phyloP scores from a whole-genome alignment of 2,888 invertebrate genomes.

The Sialis lutaria region DNA sequence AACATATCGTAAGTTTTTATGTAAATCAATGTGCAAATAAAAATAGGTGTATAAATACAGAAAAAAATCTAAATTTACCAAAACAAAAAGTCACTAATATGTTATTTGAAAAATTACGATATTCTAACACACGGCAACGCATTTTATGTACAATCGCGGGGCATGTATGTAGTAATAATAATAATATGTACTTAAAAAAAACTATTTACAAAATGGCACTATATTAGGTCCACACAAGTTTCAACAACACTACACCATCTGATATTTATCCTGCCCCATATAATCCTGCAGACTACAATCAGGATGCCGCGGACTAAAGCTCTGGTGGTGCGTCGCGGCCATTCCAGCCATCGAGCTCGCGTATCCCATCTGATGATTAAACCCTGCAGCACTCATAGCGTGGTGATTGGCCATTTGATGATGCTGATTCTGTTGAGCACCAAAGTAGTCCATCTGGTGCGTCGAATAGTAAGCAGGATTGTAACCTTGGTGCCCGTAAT shows the following conservation, averaged over 20 bases:
- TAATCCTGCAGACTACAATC: conserved; percentile 12
- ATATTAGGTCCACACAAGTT: not conserved
- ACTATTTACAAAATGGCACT: not conserved
- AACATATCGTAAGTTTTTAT: no score
- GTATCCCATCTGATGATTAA: conserved; percentile 4
- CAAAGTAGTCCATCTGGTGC: conserved; percentile 20
- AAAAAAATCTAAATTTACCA: no score
- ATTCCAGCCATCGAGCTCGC: not conserved
- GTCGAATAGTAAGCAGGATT: conserved; percentile 17
- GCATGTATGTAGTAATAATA: no score
- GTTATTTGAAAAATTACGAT: no score
- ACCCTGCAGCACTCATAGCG: conserved; percentile 10
- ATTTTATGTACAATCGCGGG: no score
- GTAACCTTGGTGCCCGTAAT: conserved; percentile 20
- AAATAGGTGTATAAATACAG: no score
- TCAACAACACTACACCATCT: conserved; percentile 5
- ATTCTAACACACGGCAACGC: no score
- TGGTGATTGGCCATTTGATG: conserved; percentile 2
- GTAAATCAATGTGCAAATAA: no score
- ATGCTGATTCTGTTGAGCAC: conserved; percentile 2
- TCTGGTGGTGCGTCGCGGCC: conserved; percentile 16
- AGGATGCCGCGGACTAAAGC: conserved; percentile 18
- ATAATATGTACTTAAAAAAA: not conserved
- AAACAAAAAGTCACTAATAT: no score
- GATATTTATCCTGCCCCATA: conserved; percentile 9